Percentiles rank a stretch among this genome's conserved stretches.
These are phyloP conservation scores for Melierax canorus DNA, from an alignment of 2,113 vertebrate species.

Conservation along the genomic window DNA sequence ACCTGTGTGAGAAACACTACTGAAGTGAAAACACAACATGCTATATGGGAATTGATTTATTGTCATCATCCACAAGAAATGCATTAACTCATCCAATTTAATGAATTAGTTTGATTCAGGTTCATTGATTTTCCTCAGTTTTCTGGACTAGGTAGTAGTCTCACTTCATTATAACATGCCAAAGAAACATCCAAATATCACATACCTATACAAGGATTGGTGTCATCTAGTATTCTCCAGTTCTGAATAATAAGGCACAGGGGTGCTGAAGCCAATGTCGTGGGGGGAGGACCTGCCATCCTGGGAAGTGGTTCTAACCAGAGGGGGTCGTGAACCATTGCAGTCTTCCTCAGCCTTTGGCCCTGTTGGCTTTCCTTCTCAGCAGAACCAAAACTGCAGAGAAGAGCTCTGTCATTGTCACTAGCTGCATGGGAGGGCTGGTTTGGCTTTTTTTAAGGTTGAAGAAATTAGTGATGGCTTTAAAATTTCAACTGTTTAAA, in stretches of 20 bases:
- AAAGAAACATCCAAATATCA: neutral
- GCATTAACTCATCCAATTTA: neutral
- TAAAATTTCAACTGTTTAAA: neutral
- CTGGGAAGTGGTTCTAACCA: neutral
- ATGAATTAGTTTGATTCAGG: neutral
- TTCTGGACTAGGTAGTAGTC: neutral
- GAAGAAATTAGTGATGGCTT: neutral
- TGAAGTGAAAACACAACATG: neutral
- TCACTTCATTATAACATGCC: neutral
- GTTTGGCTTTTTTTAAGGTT: neutral
- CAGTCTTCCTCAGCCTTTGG: neutral
- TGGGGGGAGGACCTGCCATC: neutral
- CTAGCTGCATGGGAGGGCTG: neutral
- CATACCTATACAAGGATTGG: neutral
- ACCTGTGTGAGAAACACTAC: neutral
- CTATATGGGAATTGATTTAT: neutral
- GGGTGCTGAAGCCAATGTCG: neutral
- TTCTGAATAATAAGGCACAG: accelerated
- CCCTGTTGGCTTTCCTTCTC: neutral
- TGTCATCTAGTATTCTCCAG: neutral
- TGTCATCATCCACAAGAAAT: neutral
- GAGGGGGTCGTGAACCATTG: neutral
- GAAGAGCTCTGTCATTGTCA: neutral
- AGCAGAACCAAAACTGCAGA: neutral
- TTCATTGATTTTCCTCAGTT: neutral